Conservation (phyloP, 2,113 vertebrate species). For the Cebus imitator region DNA sequence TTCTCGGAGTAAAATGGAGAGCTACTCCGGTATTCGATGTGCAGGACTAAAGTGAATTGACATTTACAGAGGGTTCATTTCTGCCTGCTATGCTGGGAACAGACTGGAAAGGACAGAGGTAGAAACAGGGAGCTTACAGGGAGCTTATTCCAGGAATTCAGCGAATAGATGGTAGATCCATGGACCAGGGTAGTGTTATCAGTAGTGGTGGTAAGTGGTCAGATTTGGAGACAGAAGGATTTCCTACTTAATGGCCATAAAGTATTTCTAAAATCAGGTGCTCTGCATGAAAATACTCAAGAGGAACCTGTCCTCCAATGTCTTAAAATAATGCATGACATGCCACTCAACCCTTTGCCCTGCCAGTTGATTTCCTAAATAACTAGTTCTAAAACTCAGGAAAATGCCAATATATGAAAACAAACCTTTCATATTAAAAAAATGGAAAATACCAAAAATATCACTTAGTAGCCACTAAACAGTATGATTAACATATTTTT, state of each 20-base stretch:
- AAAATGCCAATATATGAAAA: background rate
- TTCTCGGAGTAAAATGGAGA: background rate
- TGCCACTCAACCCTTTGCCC: background rate
- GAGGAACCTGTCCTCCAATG: background rate
- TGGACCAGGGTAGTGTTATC: background rate
- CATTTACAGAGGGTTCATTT: background rate
- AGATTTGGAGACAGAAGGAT: background rate
- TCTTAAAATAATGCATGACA: background rate
- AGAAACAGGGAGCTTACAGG: background rate
- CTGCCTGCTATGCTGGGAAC: background rate
- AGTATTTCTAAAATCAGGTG: background rate
- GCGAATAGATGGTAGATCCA: too few relatives aligned
- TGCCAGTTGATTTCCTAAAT: background rate
- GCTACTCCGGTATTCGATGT: background rate
- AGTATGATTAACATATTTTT: background rate
- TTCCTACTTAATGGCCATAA: background rate
- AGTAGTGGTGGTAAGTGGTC: background rate
- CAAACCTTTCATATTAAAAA: background rate
- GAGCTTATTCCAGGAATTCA: background rate
- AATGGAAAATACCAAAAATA: background rate
- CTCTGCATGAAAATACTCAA: background rate
- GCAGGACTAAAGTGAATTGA: background rate
- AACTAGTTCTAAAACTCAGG: background rate
- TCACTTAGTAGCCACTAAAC: background rate
- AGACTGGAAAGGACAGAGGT: background rate